Evolutionary conservation across 2,888 invertebrate genomes (phyloP).

Genomic region (Pristionchus entomophagus): DNA sequence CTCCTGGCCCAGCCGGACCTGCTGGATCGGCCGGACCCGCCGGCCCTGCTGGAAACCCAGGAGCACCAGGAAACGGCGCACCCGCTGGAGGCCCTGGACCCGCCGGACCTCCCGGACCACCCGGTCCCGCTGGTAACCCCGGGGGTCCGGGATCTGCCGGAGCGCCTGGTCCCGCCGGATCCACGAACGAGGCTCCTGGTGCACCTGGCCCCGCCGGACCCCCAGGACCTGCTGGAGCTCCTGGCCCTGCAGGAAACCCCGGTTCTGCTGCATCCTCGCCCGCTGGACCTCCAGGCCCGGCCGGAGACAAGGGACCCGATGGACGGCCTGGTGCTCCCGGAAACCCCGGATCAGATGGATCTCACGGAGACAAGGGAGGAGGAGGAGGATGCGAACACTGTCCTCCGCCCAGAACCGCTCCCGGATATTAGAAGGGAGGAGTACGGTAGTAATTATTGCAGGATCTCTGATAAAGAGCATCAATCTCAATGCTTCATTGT

Average conservation of each 20-base stretch:
- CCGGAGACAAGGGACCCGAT: constrained; percentile 43
- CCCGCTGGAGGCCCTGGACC: constrained; percentile 33
- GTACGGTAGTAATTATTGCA: background rate
- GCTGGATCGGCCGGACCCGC: constrained; percentile 40
- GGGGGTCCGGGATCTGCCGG: constrained; percentile 29
- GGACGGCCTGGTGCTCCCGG: constrained; percentile 29
- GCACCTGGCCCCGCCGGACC: constrained; percentile 44
- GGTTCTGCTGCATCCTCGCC: background rate
- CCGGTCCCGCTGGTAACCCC: constrained; percentile 42
- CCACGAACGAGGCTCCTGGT: background rate
- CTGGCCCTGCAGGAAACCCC: constrained; percentile 47
- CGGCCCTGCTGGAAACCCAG: constrained; percentile 43
- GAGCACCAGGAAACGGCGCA: constrained; percentile 25
- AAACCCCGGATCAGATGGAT: background rate
- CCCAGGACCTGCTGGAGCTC: constrained; percentile 20
- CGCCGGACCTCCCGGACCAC: constrained; percentile 37
- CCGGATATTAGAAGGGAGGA: constrained; percentile 10
- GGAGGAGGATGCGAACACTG: constrained; percentile 47
- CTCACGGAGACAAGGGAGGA: constrained; percentile 1
- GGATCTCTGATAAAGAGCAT: constrained; percentile 9
- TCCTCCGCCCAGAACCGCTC: constrained; percentile 44
- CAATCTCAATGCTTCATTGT: too few relatives aligned
- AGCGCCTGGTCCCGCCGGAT: constrained; percentile 41
- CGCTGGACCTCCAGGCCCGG: constrained; percentile 40
- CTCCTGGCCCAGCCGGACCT: constrained; percentile 43